phyloP scores from a whole-genome alignment of 2,113 vertebrate species.

The Pteruthius melanotis region DNA sequence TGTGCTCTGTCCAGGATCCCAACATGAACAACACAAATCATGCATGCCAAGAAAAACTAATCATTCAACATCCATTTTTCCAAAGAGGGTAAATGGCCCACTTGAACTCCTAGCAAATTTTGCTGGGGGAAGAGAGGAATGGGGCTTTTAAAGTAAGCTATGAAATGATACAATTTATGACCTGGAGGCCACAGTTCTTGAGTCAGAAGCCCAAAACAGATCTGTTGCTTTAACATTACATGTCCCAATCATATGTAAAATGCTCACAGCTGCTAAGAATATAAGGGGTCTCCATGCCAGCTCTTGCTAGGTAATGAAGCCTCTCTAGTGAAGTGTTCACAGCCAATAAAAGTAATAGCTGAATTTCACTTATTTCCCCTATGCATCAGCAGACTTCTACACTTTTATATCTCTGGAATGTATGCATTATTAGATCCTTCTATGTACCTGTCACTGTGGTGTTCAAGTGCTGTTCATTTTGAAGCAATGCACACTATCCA shows the following conservation, averaged over 20 bases:
- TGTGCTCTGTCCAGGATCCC: background rate
- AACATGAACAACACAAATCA: background rate
- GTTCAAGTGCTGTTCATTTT: background rate
- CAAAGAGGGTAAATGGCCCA: background rate
- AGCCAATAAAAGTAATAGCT: background rate
- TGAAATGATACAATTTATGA: background rate
- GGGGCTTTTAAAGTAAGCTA: background rate
- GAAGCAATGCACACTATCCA: background rate
- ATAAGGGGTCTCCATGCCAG: background rate
- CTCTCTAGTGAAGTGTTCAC: background rate
- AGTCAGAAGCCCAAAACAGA: background rate
- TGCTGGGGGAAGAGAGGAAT: background rate
- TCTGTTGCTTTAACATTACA: background rate
- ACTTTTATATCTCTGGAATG: background rate
- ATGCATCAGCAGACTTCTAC: background rate
- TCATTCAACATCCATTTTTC: background rate
- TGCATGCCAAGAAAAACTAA: background rate
- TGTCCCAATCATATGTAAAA: background rate
- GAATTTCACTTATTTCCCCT: constrained; percentile 19
- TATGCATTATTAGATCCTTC: background rate
- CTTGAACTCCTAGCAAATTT: background rate
- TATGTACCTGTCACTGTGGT: background rate
- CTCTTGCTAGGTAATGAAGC: background rate
- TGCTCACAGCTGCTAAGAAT: background rate
- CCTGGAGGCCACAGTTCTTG: background rate